phyloP scores from a whole-genome alignment of 2,113 vertebrate genomes.

The Buteo buteo region DNA sequence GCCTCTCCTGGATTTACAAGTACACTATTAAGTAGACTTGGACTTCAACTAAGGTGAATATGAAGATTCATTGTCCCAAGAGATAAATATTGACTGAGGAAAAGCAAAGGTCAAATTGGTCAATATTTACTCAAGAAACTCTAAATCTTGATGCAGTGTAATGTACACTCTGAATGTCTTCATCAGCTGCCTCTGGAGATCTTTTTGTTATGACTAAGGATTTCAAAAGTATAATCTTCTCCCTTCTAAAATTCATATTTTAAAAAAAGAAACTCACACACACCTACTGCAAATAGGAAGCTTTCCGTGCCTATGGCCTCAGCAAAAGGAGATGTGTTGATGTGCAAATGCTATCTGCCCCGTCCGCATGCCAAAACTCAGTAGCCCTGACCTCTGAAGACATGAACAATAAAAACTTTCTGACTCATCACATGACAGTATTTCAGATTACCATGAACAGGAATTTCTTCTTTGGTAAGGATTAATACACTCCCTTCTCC shows the following conservation, averaged over 20 bases:
- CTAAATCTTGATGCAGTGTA: constrained; percentile 2
- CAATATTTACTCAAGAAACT: constrained; percentile 54
- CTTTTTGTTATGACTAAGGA: not conserved
- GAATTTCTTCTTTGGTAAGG: constrained; percentile 5
- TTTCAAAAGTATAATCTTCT: not conserved
- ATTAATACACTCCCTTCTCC: not conserved
- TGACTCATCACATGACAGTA: not conserved
- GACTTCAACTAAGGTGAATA: constrained; percentile 5
- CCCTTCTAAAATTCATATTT: not conserved
- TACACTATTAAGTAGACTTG: not conserved
- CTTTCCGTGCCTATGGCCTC: not conserved
- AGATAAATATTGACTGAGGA: constrained; percentile 48
- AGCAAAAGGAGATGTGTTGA: not conserved
- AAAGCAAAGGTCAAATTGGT: constrained; percentile 55
- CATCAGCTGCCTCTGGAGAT: not conserved
- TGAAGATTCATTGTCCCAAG: constrained; percentile 36
- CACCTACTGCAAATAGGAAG: not conserved
- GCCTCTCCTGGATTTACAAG: not conserved
- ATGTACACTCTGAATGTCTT: not conserved
- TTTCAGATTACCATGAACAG: not conserved
- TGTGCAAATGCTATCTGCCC: not conserved
- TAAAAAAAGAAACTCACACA: not conserved
- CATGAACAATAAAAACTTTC: not conserved
- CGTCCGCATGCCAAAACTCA: not conserved
- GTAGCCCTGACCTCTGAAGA: not conserved